Evolutionary conservation across 2,113 vertebrate species (phyloP).

Genomic region (Caracal caracal): DNA sequence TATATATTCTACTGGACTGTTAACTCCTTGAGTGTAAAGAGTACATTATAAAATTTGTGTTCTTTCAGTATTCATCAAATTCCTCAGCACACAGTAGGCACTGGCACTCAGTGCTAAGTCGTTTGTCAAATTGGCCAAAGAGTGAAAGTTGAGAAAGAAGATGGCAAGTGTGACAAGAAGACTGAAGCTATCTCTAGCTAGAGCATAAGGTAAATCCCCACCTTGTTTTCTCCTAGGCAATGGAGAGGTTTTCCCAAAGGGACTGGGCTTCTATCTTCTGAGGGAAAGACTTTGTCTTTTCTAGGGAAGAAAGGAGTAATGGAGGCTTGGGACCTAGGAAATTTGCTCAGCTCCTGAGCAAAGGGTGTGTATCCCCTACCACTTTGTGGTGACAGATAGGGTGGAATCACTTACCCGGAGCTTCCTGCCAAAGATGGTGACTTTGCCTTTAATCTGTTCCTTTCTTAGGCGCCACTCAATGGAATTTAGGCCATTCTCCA

Average conservation of each 20-base stretch:
- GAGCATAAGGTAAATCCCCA: not conserved
- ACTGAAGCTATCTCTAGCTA: no score
- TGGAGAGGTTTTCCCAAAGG: not conserved
- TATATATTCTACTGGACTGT: not conserved
- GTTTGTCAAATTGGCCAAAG: not conserved
- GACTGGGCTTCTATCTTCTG: not conserved
- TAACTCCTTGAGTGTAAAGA: not conserved
- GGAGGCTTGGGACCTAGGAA: not conserved
- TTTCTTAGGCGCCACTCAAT: conserved; percentile 99
- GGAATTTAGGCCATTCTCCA: conserved; percentile 98
- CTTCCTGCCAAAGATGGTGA: conserved; percentile 98
- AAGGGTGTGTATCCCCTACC: no score
- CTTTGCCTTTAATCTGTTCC: conserved; percentile 98
- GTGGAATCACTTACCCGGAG: conserved; percentile 91
- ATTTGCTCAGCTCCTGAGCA: not conserved
- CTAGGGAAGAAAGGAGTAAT: not conserved
- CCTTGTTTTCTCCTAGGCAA: not conserved
- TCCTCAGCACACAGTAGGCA: not conserved
- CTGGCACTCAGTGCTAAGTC: not conserved
- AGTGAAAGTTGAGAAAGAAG: not conserved
- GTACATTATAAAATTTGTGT: not conserved
- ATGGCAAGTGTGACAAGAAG: not conserved
- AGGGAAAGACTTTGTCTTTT: not conserved
- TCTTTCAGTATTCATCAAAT: not conserved
- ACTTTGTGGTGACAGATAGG: no score